These are phyloP conservation scores for Meleagris gallopavo DNA, from an alignment of 2,113 vertebrate species.

Conservation along the genomic window DNA sequence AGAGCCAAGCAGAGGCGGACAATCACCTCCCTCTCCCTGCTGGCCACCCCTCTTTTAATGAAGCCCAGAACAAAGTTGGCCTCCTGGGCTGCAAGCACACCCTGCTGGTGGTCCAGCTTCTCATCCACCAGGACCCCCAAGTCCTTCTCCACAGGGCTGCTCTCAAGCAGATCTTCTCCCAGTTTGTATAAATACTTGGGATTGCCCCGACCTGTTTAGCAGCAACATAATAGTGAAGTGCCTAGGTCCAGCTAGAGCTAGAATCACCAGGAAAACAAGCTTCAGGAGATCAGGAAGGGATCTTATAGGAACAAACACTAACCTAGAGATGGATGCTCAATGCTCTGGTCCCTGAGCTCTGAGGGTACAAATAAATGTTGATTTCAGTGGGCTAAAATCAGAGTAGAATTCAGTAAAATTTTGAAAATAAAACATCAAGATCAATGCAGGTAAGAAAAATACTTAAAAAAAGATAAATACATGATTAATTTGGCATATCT, in stretches of 20 bases:
- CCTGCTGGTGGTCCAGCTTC: too few relatives aligned
- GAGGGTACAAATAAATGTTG: background rate
- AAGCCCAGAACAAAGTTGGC: too few relatives aligned
- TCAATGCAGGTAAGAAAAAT: background rate
- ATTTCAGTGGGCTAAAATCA: background rate
- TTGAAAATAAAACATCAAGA: slow-evolving; percentile 21
- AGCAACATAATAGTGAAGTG: background rate
- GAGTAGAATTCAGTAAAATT: background rate
- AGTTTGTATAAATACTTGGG: too few relatives aligned
- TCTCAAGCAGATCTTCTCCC: too few relatives aligned
- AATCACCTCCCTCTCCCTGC: too few relatives aligned
- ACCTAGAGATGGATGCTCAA: background rate
- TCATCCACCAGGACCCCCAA: too few relatives aligned
- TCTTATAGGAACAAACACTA: background rate
- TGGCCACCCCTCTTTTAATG: too few relatives aligned
- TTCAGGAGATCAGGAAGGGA: background rate
- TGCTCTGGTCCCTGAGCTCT: background rate
- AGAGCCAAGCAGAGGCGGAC: too few relatives aligned
- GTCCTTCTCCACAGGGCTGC: too few relatives aligned
- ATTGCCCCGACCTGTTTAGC: background rate
- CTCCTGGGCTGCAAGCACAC: too few relatives aligned
- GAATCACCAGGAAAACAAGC: background rate
- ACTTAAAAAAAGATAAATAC: slow-evolving; percentile 24
- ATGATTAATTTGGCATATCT: background rate
- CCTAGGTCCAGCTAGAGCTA: background rate